phyloP scores from a whole-genome alignment of 2,113 vertebrate species.

The Chloroceryle aenea region DNA sequence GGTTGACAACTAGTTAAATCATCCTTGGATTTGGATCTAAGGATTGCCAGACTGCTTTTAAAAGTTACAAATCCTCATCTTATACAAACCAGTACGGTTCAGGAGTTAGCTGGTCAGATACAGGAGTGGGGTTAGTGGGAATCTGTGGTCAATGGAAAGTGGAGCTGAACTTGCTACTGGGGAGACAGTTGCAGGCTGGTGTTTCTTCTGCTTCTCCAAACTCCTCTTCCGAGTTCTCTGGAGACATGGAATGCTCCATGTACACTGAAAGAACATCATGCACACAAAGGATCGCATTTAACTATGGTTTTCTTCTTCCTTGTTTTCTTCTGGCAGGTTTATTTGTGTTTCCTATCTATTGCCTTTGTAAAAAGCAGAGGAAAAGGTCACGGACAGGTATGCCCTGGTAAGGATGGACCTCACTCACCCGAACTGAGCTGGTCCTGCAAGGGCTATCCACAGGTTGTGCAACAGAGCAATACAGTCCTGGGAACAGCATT shows the following conservation, averaged over 20 bases:
- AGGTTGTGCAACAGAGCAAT: conserved; percentile 57
- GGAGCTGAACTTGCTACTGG: not conserved
- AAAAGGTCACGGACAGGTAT: conserved; percentile 88
- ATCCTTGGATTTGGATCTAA: not conserved
- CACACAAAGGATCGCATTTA: not conserved
- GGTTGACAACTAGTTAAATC: not conserved
- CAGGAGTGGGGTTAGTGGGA: not conserved
- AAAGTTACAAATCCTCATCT: not conserved
- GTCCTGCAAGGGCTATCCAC: conserved; percentile 51
- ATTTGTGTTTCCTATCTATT: conserved; percentile 94
- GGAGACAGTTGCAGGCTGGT: not conserved
- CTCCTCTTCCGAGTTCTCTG: not conserved
- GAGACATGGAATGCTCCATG: accelerated
- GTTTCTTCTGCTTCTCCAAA: not conserved
- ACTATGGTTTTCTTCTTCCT: not conserved
- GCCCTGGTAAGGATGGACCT: conserved; percentile 74
- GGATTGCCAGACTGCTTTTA: not conserved
- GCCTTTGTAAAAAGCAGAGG: conserved; percentile 94
- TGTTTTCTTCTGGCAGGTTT: conserved; percentile 81
- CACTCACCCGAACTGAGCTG: not conserved
- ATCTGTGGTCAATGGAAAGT: not conserved
- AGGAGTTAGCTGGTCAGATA: not conserved
- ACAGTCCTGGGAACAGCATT: conserved; percentile 21
- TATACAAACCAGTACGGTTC: not conserved
- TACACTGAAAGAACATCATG: not conserved